phyloP scores from a whole-genome alignment of 2,888 invertebrate genomes.

The Platycnemis pennipes region DNA sequence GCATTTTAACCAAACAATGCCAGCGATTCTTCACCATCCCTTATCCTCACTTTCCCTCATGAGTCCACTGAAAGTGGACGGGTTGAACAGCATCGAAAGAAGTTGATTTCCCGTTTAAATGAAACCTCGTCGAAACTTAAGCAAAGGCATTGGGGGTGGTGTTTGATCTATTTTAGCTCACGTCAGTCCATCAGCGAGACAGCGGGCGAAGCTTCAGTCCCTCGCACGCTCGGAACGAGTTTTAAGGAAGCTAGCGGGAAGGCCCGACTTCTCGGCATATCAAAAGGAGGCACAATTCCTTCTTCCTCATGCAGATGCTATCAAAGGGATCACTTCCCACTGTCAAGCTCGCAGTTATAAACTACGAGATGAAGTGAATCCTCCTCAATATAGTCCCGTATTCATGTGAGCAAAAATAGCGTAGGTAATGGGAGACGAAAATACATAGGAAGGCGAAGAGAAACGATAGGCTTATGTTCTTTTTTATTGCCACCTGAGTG shows the following conservation, averaged over 20 bases:
- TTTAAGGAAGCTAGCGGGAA: background rate
- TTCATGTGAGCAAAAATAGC: too few relatives aligned
- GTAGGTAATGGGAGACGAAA: too few relatives aligned
- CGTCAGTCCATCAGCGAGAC: background rate
- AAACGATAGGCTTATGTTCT: too few relatives aligned
- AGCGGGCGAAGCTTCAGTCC: background rate
- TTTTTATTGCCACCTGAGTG: too few relatives aligned
- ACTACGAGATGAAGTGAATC: background rate
- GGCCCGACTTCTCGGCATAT: background rate
- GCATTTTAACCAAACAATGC: background rate
- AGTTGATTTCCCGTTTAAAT: background rate
- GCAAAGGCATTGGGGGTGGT: background rate
- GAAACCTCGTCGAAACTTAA: background rate
- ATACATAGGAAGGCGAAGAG: too few relatives aligned
- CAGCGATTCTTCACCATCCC: background rate
- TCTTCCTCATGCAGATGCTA: background rate
- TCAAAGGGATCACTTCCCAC: background rate
- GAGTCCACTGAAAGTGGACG: background rate
- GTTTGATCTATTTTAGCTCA: conserved; percentile 22
- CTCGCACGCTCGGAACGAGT: background rate
- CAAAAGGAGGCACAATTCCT: background rate
- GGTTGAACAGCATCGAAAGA: background rate
- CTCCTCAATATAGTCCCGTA: too few relatives aligned
- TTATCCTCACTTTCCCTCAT: background rate
- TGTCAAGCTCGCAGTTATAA: too few relatives aligned